Percentiles rank a stretch among this genome's conserved stretches.
phyloP scores from a whole-genome alignment of 2,888 invertebrate species.

The Hermodice carunculata region DNA sequence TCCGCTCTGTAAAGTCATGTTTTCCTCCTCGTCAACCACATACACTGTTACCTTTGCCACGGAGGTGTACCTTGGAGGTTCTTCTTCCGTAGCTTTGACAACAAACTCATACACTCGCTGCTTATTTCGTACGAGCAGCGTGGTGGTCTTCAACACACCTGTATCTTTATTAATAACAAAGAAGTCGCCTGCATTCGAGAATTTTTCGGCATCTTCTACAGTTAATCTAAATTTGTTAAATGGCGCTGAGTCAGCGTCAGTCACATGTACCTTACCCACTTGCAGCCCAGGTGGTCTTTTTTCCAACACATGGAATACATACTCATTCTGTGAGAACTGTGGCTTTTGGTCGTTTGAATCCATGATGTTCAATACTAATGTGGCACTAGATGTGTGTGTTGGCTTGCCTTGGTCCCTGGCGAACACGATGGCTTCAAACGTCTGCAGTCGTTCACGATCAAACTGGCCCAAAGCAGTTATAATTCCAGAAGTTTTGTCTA shows the following conservation, averaged over 20 bases:
- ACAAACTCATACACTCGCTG: slow-evolving; percentile 20
- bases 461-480: slow-evolving; percentile 7
- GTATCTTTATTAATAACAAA: slow-evolving; percentile 45
- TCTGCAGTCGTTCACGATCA: slow-evolving; percentile 12
- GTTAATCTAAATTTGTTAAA: slow-evolving; percentile 14
- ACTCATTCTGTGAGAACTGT: slow-evolving; percentile 35
- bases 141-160: slow-evolving; percentile 44
- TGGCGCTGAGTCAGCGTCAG: slow-evolving; percentile 9
- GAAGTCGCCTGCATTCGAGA: not conserved
- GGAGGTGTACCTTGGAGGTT: slow-evolving; percentile 30
- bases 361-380: slow-evolving; percentile 45
- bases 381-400: slow-evolving; percentile 44
- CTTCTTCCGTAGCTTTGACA: slow-evolving; percentile 32
- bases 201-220: not conserved
- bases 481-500: slow-evolving; percentile 12
- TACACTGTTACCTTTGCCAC: slow-evolving; percentile 41
- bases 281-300: slow-evolving; percentile 10
- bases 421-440: slow-evolving; percentile 44
- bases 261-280: slow-evolving; percentile 19
- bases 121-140: slow-evolving; percentile 41
- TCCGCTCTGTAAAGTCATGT: too few species aligned
- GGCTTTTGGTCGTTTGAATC: slow-evolving; percentile 58
- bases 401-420: slow-evolving; percentile 55
- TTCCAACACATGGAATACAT: slow-evolving; percentile 19
- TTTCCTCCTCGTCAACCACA: slow-evolving; percentile 55